These are phyloP conservation scores for Drosophila miranda DNA, from an alignment of 1,140 invertebrate species.

Conservation along the genomic window DNA sequence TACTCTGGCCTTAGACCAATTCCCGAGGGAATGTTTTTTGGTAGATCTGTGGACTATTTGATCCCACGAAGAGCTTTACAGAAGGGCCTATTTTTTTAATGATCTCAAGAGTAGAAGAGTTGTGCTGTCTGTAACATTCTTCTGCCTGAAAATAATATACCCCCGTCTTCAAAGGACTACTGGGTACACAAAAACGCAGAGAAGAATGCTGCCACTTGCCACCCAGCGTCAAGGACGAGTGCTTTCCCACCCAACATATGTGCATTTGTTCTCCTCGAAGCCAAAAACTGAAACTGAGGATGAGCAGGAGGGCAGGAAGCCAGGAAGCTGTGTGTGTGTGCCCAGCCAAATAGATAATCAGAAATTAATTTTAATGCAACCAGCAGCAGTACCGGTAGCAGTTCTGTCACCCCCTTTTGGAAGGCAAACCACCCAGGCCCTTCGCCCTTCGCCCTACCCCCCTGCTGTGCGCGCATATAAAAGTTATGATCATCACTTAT, in stretches of 20 bases:
- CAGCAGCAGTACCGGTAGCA: constrained; percentile 31
- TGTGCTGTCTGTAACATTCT: no score
- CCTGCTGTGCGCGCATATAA: constrained; percentile 65
- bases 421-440: no score
- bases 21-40: no score
- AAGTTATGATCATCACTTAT: constrained; percentile 81
- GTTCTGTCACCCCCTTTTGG: constrained; percentile 11
- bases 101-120: no score
- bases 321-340: constrained; percentile 12
- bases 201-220: constrained; percentile 62
- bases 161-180: no score
- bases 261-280: constrained; percentile 41
- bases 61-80: no score
- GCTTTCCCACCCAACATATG: constrained; percentile 62
- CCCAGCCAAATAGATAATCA: constrained; percentile 80
- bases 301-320: constrained; percentile 23
- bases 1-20: no score
- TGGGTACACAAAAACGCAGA: no score
- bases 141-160: no score
- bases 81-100: no score
- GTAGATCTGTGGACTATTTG: no score
- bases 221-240: constrained; percentile 70
- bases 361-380: constrained; percentile 81
- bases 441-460: constrained; percentile 6
- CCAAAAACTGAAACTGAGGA: constrained; percentile 5